Base-by-base conservation (phyloP, 1,140 invertebrate genomes). In the Neodiprion pinetum region DNA sequence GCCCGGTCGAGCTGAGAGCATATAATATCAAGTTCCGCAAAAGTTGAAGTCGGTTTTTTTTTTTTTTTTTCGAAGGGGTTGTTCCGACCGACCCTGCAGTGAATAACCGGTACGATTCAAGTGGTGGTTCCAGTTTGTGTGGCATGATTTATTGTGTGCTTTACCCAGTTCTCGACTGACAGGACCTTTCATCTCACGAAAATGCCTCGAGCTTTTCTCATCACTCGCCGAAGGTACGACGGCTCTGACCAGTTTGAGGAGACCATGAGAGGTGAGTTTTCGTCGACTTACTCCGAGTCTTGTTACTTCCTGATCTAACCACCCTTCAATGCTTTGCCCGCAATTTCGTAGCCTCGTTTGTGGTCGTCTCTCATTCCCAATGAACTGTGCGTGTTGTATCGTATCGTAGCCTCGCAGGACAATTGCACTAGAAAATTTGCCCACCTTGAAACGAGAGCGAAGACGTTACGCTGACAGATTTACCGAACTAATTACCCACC, bases 171-270 rank as follows among this genome's bases (percentile, higher is more conserved):
- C 53, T 61, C 5, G 9, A 61, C 53, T 61, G 53, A 61, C 53
- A 61, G 53, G 11, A 14, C 11, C 53, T 61, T 7, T 9, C 28
- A 40, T 5, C 28, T 5, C 5, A 5, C 28, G 5, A 61, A 61
- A 53, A 91, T 91, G 90, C 90, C 90, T 70, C 86, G 90, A 74
- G 89, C 90, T 21, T 91, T 91, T 76, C 88, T 91, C 23, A 90
- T 91, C 77, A 91, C 90, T 5, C 90, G 90, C 75, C 87, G 90
- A 50, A 86, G 90, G 14, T 91, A 91, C 84, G 88, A 90, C 76
- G 84, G 86, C 71, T 81, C 83, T 17, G 86, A 85, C 40, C 85
- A 88, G 71, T 82, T 88, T 75, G 83, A 86, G 70, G 81, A 84
- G 40, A 74, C 83, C 23, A 81, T 77, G 74, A 81, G 85, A 84